Evolutionary conservation across 2,888 invertebrate genomes (phyloP).

Genomic region (Trachelus troglodyta): DNA sequence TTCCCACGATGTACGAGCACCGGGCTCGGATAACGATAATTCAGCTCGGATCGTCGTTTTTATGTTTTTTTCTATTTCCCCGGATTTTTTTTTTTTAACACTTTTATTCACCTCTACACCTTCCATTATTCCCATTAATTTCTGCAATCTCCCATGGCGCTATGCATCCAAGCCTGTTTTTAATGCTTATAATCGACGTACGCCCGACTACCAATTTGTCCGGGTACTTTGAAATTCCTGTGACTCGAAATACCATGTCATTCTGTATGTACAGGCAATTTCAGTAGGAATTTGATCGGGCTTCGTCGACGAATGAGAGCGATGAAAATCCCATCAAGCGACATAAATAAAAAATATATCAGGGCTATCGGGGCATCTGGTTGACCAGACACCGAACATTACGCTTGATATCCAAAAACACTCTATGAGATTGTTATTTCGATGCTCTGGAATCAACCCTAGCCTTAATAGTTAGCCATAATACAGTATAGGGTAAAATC

Average conservation of each 20-base stretch:
- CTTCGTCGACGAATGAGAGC: constrained; percentile 10
- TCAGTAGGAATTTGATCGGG: not conserved
- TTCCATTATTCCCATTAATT: not conserved
- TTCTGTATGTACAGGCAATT: not conserved
- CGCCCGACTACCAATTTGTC: not conserved
- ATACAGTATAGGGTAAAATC: not conserved
- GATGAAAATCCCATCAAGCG: constrained; percentile 56
- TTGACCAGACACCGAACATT: constrained; percentile 50
- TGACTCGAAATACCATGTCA: not conserved
- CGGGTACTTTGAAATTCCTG: not conserved
- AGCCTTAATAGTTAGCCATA: not conserved
- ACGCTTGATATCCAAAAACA: constrained; percentile 55
- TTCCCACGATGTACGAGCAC: constrained; percentile 51
- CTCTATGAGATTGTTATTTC: constrained; percentile 55
- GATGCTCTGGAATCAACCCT: constrained; percentile 12
- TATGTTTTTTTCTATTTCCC: constrained; percentile 28
- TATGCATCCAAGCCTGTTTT: not conserved
- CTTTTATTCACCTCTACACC: constrained; percentile 16
- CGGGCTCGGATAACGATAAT: constrained; percentile 54
- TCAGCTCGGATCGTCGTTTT: constrained; percentile 44
- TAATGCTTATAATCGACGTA: not conserved
- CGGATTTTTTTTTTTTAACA: constrained; percentile 7
- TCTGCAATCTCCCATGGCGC: not conserved
- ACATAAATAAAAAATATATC: constrained; percentile 58
- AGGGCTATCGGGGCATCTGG: constrained; percentile 45